Evolutionary conservation across 1,140 invertebrate species (phyloP), one percentile per base, ranked within the genome.

Genomic region (Hyposmocoma kahamanoa): DNA sequence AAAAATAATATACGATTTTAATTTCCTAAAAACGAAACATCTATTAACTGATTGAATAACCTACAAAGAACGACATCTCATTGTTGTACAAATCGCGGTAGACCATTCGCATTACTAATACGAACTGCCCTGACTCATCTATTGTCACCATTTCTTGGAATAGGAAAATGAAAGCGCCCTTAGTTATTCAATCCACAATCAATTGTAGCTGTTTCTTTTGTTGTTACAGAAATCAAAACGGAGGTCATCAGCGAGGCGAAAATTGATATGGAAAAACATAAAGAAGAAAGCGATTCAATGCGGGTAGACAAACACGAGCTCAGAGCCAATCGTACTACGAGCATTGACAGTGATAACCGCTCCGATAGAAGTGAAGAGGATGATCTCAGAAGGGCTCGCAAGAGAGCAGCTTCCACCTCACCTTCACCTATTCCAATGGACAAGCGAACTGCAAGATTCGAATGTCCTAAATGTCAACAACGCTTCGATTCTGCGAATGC

Each of bases 401-500:
- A 87, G 42, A 77, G 88, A 20, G 87, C 87, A 44, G 78, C 74
- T 3, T 72, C 84, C 69, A 87, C 69, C 53, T 88, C 68, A 46
- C 88, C 53, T 22, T 78, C 62, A 44, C 83, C 53, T 50, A 87
- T 87, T 1, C 94, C 96, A 52, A 67, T 95, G 51, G 91, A 93
- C 58, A 89, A 88, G 44, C 93, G 95, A 80, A 90, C 90, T 1
- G 90, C 92, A 5, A 90, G 90, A 49, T 89, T 90, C n/a, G 90
- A 91, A 55, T 95, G 94, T 66, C 88, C 89, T 0, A 82, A 88
- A 2, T 96, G 95, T 71, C 88, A 91, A 13, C 82, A 91, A 5
- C 80, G 89, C 0, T 95, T 94, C 68, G 89, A 90, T 47, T 94
- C 91, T 21, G 89, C 91, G 22, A 90, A 91, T 17, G 89, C 90